Evolutionary conservation across 2,888 invertebrate genomes (phyloP), one percentile per base, ranked within the genome.

Genomic region (Trileptium ribeirensis): DNA sequence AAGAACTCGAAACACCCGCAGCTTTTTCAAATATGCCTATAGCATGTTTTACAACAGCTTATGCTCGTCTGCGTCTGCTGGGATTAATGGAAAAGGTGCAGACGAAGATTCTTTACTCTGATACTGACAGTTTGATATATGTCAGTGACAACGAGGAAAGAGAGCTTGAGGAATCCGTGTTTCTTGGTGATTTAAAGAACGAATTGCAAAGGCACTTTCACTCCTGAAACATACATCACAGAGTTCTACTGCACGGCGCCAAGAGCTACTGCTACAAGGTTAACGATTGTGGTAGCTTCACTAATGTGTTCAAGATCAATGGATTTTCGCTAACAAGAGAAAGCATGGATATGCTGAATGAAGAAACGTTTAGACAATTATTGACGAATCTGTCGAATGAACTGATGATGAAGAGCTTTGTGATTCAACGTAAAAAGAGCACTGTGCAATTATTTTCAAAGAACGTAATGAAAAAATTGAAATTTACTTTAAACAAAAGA

Each of bases 31-130:
- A 87, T 82, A 84, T 86, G 0, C 85, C 86, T 15, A 85, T 90
- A 1, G 89, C 89, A 0, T 86, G 87, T 0, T 89, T 87, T 77
- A 88, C 88, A 0, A 89, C 89, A 0, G 82, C 86, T 2, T 85
- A 86, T 64, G 88, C 89, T 0, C 78, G 89, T 1, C 79, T 89
- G 0, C 86, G 87, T 81, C 82, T 89, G 0, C 88, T 88, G 81
- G 78, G 80, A 1, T 86, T 86, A 34, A 81, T 89, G 1, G 85
- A 89, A 8, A 80, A 81, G 33, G 82, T 89, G 2, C 85, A 83
- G 1, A 79, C 84, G 40, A 74, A 87, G 19, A 86, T 86, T 15
- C 79, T 89, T 15, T 89, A 89, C 83, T 88, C 83, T 75, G 88
- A 89, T 77, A 89, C 89, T 33, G 70, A 70, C 70, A 70, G 70